These are phyloP conservation scores for Nasalis larvatus DNA, from an alignment of 2,113 vertebrate species.

Conservation along the genomic window DNA sequence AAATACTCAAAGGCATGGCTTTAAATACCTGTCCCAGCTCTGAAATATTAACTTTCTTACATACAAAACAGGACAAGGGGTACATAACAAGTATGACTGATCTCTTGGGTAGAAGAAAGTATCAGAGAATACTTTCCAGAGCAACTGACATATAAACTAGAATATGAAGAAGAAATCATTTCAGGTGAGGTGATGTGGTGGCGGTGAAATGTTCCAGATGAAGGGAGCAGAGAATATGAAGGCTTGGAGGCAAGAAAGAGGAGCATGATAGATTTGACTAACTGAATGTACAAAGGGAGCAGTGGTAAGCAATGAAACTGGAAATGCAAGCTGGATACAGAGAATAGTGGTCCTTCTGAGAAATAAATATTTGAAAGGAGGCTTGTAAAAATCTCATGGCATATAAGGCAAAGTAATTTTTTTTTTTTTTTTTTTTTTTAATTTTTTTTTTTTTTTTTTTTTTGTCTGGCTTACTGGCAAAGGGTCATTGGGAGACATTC, in stretches of 20 bases:
- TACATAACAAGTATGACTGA: neutral
- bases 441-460: too few relatives aligned
- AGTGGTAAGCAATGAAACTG: neutral
- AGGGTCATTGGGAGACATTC: neutral
- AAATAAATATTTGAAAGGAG: neutral
- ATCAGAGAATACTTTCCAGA: neutral
- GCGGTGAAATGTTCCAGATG: neutral
- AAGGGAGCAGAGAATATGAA: neutral
- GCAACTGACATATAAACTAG: neutral
- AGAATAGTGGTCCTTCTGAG: neutral
- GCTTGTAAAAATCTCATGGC: neutral
- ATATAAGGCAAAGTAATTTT: neutral
- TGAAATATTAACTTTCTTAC: neutral
- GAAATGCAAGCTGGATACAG: neutral
- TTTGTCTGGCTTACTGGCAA: neutral
- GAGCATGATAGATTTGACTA: neutral
- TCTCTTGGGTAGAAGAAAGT: neutral
- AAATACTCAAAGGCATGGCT: neutral
- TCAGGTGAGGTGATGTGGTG: neutral
- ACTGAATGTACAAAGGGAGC: neutral
- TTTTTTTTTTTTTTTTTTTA: neutral
- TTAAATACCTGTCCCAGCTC: neutral
- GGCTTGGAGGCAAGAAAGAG: neutral
- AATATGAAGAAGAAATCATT: neutral
- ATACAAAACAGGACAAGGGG: neutral